Base-by-base conservation (phyloP, 2,797 vertebrate species). In the Tragelaphus oryx region DNA sequence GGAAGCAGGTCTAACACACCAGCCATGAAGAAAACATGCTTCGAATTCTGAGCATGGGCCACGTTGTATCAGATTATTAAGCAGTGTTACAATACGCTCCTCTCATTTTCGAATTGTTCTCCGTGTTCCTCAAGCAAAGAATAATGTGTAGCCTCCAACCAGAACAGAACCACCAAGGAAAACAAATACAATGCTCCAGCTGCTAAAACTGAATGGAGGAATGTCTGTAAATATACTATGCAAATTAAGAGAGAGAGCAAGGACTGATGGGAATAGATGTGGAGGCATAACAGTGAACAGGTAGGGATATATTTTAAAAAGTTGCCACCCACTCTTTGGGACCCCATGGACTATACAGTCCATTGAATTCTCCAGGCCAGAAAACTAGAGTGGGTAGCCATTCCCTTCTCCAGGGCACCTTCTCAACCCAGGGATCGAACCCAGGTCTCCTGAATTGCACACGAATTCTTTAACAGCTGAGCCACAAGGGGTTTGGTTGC, bases 101-200 rank as follows among this genome's bases (percentile, higher is more conserved):
- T 17, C 33, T 87, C 65, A 50, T 48, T 87, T 89, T 59, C 93
- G 30, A 82, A 68, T 93, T 89, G 75, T 80, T 74, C 92, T 79
- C 59, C 62, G 8, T 83, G 68, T 94, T 93, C 79, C 90, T 2
- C 0, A n/a, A 96, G 75, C 46, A 74, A 91, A 93, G 83, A 96
- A 80, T 54, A 87, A 84, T 48, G 41, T 94, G 82, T 46, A 71
- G 62, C 55, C 50, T 76, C 89, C 81, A 44, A 13, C 55, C 44
- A 76, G 60, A 90, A 83, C n/a, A 65, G 78, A 79, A 85, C 13
- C 41, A 71, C 50, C 14, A 62, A 87, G 71, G n/a, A 80, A 87
- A 87, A 90, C n/a, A 93, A 81, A 90, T 12, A 20, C 50, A 37
- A 41, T 44, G 71, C 24, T 68, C 44, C 74, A 60, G 8, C 55